Evolutionary conservation across 1,140 invertebrate species (phyloP).

Genomic region (Zaprionus nigranus): DNA sequence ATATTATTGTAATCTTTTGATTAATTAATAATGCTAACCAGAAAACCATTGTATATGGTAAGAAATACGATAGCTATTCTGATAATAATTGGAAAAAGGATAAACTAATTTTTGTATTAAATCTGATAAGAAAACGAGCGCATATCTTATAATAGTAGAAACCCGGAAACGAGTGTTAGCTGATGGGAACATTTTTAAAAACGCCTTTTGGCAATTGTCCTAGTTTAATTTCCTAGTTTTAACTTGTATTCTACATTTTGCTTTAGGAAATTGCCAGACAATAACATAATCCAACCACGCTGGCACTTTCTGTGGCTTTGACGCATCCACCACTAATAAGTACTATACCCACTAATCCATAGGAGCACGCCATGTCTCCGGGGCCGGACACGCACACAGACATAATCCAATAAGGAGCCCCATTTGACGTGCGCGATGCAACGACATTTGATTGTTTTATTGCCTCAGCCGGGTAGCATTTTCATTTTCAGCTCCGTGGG

Average conservation of each 20-base stretch:
- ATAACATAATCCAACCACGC: slow-evolving; percentile 57
- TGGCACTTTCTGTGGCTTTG: slow-evolving; percentile 33
- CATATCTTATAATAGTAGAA: too few species aligned
- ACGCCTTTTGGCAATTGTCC: neutral
- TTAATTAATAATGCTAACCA: too few species aligned
- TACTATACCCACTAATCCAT: slow-evolving; percentile 54
- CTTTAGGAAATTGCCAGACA: slow-evolving; percentile 22
- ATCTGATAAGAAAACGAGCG: too few species aligned
- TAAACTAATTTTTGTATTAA: too few species aligned
- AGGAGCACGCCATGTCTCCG: slow-evolving; percentile 53
- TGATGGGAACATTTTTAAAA: too few species aligned
- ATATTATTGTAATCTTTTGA: too few species aligned
- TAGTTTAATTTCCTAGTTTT: neutral
- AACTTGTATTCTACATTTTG: slow-evolving; percentile 5
- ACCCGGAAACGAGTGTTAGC: too few species aligned
- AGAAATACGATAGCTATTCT: too few species aligned
- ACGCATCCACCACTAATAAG: slow-evolving; percentile 53
- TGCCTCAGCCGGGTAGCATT: slow-evolving; percentile 59
- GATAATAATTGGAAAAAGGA: too few species aligned
- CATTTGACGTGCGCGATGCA: slow-evolving; percentile 33
- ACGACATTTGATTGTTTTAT: slow-evolving; percentile 73
- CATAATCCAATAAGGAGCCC: slow-evolving; percentile 76
- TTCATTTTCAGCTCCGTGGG: slow-evolving; percentile 39
- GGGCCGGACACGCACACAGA: slow-evolving; percentile 12
- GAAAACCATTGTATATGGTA: too few species aligned